Evolutionary conservation across 2,888 invertebrate genomes (phyloP).

Genomic region (Apotomis turbidana): DNA sequence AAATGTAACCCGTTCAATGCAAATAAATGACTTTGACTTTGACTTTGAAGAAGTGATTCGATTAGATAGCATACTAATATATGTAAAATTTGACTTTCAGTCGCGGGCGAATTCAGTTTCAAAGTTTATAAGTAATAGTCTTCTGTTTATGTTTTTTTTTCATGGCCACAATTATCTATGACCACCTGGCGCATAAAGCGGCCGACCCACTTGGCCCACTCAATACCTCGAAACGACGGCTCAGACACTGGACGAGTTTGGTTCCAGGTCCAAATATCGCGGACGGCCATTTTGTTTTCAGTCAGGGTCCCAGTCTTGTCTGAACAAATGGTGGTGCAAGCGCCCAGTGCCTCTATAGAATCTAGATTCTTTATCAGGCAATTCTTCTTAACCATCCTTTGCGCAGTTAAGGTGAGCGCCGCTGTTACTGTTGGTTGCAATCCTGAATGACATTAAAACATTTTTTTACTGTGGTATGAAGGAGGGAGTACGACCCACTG

Average conservation of each 20-base stretch:
- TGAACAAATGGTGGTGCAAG: conserved; percentile 99
- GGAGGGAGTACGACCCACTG: no score
- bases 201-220: no score
- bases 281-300: conserved; percentile 99
- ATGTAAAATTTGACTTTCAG: no score
- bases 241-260: conserved; percentile 94
- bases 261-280: conserved; percentile 98
- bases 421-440: conserved; percentile 99
- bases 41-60: not conserved
- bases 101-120: no score
- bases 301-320: conserved; percentile 99
- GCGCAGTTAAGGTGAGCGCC: conserved; percentile 98
- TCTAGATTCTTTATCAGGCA: conserved; percentile 99
- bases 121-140: no score
- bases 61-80: not conserved
- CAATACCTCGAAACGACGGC: conserved; percentile 55
- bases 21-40: no score
- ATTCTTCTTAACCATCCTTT: conserved; percentile 99
- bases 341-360: conserved; percentile 99
- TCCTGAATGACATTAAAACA: conserved; percentile 67
- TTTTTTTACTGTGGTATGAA: no score
- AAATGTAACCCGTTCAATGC: no score
- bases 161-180: no score
- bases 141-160: no score
- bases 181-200: no score